Base-by-base conservation (phyloP, 2,888 invertebrate genomes). In the Stenichneumon culpator region DNA sequence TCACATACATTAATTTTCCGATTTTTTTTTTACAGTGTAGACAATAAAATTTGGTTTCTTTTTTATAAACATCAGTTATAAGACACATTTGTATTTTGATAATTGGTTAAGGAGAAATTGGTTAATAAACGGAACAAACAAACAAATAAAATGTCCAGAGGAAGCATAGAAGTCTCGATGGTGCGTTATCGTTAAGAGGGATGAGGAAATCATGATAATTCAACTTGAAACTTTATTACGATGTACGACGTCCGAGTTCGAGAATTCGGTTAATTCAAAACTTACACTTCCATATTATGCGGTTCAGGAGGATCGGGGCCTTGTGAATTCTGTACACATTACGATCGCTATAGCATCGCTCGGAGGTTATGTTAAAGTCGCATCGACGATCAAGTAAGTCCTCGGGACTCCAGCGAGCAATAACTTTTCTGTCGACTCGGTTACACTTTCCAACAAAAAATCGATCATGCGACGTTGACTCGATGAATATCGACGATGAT, bases 221-320 rank as follows among this genome's bases (percentile, higher is more conserved):
- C 11, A 11, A 39, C 39, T 11, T 39, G 39, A 9, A 39, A 11
- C 39, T 39, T 39, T 39, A 9, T 11, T 39, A 11, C 39, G 39
- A 39, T 39, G 0, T 39, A 39, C 39, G 9, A 39, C 7, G 7
- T 7, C 36, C 36, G 2, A 39, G 39, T 39, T 9, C 9, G 9
- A 11, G 11, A 25, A 11, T 19, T 32, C 32, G 11, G 3, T 4
- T 14, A 44, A 68, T 22, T 5, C 0, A 11, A 65, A 28, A 75
- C 74, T 75, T 50, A 75, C 74, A 75, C 74, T 65, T 75, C 74
- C 74, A 75, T 75, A 19, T 14, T 57, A 4, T 3, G 22, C 9
- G 22, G 9, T 4, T 22, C 25, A 11, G 14, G 19, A 25, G 1
- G 1, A 25, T 57, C 57, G 57, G 0, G 16, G 9, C 22, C 4